A percentile compares a stretch with the other conserved stretches of the same genome.
Conservation (phyloP, 2,797 vertebrate species). For the Peromyscus melanophrys region DNA sequence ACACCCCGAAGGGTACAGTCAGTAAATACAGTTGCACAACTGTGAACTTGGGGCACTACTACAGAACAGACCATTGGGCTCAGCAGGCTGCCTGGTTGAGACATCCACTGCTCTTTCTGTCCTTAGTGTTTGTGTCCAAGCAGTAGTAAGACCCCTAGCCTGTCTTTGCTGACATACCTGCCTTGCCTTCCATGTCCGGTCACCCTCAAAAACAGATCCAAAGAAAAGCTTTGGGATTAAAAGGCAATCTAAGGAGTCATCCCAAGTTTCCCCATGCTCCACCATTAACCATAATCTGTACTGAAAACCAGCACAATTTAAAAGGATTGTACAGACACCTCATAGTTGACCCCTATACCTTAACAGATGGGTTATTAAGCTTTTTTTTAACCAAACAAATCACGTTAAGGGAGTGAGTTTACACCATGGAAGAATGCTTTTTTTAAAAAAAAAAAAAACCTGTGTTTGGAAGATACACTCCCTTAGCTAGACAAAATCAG, state of each 20-base stretch:
- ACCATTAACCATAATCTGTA: not conserved
- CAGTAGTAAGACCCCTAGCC: accelerated
- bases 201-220: not conserved
- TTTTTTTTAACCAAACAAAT: not conserved
- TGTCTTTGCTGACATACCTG: not conserved
- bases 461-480: not conserved
- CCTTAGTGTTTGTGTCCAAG: no score
- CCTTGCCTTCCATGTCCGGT: not conserved
- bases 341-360: not conserved
- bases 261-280: not conserved
- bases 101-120: not conserved
- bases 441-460: not conserved
- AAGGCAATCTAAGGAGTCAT: not conserved
- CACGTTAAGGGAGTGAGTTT: not conserved
- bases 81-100: not conserved
- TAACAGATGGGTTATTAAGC: not conserved
- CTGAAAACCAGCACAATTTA: constrained; percentile 19
- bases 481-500: constrained; percentile 22
- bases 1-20: not conserved
- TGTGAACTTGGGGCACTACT: not conserved
- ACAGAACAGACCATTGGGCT: not conserved
- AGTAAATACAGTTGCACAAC: not conserved
- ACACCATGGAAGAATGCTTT: not conserved
- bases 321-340: not conserved
- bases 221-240: not conserved